phyloP scores from a whole-genome alignment of 2,113 vertebrate species.

The Panurus biarmicus region DNA sequence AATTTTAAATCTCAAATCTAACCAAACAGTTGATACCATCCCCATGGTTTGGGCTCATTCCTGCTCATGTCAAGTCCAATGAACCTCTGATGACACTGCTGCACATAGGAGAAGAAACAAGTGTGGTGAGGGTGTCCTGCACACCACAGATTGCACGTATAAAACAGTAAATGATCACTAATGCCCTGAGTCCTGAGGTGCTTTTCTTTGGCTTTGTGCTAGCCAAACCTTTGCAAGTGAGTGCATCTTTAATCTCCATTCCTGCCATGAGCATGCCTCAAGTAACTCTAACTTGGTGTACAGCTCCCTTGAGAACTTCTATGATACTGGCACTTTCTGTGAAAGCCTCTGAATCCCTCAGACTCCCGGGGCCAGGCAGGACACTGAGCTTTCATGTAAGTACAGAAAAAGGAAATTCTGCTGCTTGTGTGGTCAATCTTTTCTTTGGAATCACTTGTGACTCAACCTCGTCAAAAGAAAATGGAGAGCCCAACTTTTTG shows the following conservation, averaged over 20 bases:
- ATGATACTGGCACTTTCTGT: not conserved
- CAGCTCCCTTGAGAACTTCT: not conserved
- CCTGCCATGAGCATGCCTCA: not conserved
- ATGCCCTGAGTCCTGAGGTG: not conserved
- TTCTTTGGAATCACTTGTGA: not conserved
- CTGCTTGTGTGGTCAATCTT: not conserved
- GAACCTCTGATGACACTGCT: not conserved
- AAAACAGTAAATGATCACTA: not conserved
- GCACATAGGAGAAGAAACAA: not conserved
- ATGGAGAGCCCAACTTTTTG: not conserved
- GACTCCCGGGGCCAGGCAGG: fast-evolving
- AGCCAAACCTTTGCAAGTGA: not conserved
- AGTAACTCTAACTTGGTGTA: not conserved
- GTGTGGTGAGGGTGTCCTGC: not conserved
- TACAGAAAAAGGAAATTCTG: not conserved
- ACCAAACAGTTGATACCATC: not conserved
- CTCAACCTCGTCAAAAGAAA: not conserved
- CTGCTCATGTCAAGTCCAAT: not conserved
- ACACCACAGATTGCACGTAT: not conserved
- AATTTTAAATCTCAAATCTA: not conserved
- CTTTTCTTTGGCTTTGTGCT: not conserved
- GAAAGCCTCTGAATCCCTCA: not conserved
- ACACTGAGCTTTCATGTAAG: not conserved
- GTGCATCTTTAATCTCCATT: not conserved
- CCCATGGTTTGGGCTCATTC: not conserved